Base-by-base conservation (phyloP, 92 coral and sea anemone genomes). In the Actinostola sp. region DNA sequence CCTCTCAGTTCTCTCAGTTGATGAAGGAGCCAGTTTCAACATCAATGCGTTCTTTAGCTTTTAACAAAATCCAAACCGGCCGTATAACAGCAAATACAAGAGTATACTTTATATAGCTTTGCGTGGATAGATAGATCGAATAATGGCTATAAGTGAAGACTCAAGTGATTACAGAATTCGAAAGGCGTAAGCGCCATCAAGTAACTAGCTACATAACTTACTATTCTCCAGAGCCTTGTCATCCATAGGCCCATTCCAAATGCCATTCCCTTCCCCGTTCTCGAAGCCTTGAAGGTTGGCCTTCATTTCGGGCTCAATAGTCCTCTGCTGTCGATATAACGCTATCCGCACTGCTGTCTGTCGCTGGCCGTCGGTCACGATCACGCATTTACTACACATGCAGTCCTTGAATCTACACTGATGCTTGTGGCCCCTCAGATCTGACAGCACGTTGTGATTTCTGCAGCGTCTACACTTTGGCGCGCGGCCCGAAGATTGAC, bases 401-500 rank as follows among this genome's bases (percentile, higher is more conserved):
- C 98, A 93, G 66, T 93, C 97, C 65, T 92, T 79, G 46, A 92
- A 93, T 48, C 88, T 78, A 60, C 98, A 93, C 65, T 93, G 97
- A 16, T 91, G 98, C 64, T 93, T 93, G 70, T 93, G 98, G 0
- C 98, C 98, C 16, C 97, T 89, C 36, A 93, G 86, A 38, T 91
- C 98, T 8, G 98, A 93, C 43, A 93, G 73, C 69, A 93, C 82
- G 7, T 96, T 96, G 34, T 93, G 98, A 73, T 93, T 93, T 51
- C 98, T 82, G 61, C 98, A 93, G 35, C 98, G 81, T 20, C 97
- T 88, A 19, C 98, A 93, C 46, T 93, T 93, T 1, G 98, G 98
- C 16, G 84, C 84, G 4, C 98, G 84, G 42, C 88, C 88, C 29
- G 89, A 75, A 23, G 65, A 58, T 8, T 76, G 61, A 30, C 70